Evolutionary conservation across 2,888 invertebrate genomes (phyloP), one percentile per base, ranked within the genome.

Genomic region (Leptinotarsa rubiginosa): DNA sequence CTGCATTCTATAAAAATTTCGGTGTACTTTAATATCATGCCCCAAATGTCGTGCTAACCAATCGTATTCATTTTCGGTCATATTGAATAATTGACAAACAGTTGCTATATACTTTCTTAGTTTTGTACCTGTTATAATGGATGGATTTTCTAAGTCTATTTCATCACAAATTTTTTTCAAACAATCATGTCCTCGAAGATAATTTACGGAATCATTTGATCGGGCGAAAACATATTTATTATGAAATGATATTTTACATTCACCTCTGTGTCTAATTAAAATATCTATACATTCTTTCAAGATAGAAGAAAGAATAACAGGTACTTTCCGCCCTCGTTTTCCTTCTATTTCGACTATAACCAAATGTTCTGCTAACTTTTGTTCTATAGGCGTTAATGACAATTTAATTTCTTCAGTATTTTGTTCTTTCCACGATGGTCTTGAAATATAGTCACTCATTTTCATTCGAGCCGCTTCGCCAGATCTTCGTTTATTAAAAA

Each of bases 41-140:
- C 81, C 80, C 47, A 81, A 66, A 71, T 78, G 79, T 59, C 76
- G 65, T 1, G 79, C 80, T 16, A 81, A 50, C 76, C 79, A 81
- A 59, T 80, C 80, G 64, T 56, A 68, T 72, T 80, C 80, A 72
- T 80, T 79, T 74, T 79, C 79, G 16, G 70, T 74, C 20, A 81
- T 69, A 69, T 81, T 31, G 25, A 70, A 65, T 13, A 71, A n/a
- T 66, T 82, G 82, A 56, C 75, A 74, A 15, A 81, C 81, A 10
- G 82, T 81, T 15, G 82, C 82, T 22, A 81, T 70, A 64, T 81
- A 80, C 70, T 81, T 82, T 64, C 78, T 69, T n/a, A 81, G 52
- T 65, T 78, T 80, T 15, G 80, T 79, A 4, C 78, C 54, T 5
- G 76, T 80, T 31, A 80, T 75, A 1, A 70, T 15, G 22, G 54